Percentiles rank a stretch among this genome's conserved stretches.
These are phyloP conservation scores for Aromia moschata DNA, from an alignment of 2,888 invertebrate genomes.

Conservation along the genomic window DNA sequence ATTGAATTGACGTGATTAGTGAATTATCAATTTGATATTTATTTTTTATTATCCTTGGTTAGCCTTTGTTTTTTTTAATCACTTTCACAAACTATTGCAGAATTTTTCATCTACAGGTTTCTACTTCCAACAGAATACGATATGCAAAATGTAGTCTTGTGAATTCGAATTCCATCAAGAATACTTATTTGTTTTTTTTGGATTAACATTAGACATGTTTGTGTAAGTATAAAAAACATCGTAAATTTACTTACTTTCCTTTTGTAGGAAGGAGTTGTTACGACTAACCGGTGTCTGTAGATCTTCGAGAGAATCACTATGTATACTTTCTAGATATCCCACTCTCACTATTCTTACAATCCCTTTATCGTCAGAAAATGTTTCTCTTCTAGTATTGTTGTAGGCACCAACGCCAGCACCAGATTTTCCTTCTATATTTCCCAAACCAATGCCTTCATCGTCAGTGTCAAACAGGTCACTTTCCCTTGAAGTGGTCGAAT, in stretches of 20 bases:
- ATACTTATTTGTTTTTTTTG: no score
- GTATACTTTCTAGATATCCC: constrained; percentile 19
- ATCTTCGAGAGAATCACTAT: not conserved
- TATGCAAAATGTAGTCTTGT: no score
- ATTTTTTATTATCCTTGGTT: no score
- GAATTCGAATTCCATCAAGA: no score
- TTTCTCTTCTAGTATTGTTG: constrained; percentile 41
- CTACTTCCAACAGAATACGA: no score
- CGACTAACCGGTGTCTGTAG: constrained; percentile 7
- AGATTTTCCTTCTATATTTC: constrained; percentile 18
- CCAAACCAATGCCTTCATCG: constrained; percentile 32
- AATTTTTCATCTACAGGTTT: no score
- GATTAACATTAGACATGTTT: no score
- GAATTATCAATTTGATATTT: no score
- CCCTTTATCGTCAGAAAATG: constrained; percentile 44
- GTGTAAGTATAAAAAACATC: not conserved
- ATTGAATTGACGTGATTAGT: no score
- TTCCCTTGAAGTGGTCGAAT: constrained; percentile 43
- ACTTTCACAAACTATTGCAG: no score
- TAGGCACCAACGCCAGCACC: constrained; percentile 25
- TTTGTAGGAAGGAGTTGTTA: constrained; percentile 9
- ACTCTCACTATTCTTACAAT: constrained; percentile 47
- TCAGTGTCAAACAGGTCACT: constrained; percentile 32
- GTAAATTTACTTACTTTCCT: constrained; percentile 8
- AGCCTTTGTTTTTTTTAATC: no score